phyloP scores from a whole-genome alignment of 2,888 invertebrate species.

The Pheosia tremula region DNA sequence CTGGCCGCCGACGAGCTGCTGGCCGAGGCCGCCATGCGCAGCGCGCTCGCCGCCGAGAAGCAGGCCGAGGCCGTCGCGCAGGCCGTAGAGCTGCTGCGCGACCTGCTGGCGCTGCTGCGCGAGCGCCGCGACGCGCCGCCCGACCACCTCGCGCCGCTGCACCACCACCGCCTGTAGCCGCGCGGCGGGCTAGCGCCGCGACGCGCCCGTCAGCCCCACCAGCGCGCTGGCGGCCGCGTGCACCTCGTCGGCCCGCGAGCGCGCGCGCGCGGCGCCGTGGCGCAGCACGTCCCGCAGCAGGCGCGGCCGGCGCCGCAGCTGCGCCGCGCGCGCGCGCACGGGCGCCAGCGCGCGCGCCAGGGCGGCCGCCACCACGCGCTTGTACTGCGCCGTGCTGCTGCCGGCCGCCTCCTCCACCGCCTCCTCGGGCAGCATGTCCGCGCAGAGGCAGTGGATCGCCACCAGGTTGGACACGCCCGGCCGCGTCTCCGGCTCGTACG shows the following conservation, averaged over 20 bases:
- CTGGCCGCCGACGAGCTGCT: slow-evolving; percentile 72
- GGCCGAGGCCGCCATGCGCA: slow-evolving; percentile 77
- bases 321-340: slow-evolving; percentile 49
- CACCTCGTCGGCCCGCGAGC: slow-evolving; percentile 85
- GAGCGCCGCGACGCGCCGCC: slow-evolving; percentile 48
- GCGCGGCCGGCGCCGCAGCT: slow-evolving; percentile 82
- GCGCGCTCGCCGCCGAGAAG: slow-evolving; percentile 76
- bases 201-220: slow-evolving; percentile 24
- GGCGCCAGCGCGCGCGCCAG: slow-evolving; percentile 43
- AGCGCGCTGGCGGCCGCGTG: slow-evolving; percentile 82
- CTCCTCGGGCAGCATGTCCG: slow-evolving; percentile 86
- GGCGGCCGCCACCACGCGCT: slow-evolving; percentile 58
- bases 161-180: slow-evolving; percentile 85
- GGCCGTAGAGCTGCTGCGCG: slow-evolving; percentile 62
- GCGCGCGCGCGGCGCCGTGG: slow-evolving; percentile 86
- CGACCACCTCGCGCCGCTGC: background rate
- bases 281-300: slow-evolving; percentile 63
- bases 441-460: slow-evolving; percentile 87
- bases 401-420: slow-evolving; percentile 87
- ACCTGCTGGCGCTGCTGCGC: slow-evolving; percentile 77
- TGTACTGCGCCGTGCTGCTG: slow-evolving; percentile 90
- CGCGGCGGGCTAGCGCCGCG: slow-evolving; percentile 61
- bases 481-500: slow-evolving; percentile 90
- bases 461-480: slow-evolving; percentile 91
- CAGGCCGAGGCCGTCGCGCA: slow-evolving; percentile 69